Evolutionary conservation across 2,797 vertebrate species (phyloP).

Genomic region (Poecilia gillii): DNA sequence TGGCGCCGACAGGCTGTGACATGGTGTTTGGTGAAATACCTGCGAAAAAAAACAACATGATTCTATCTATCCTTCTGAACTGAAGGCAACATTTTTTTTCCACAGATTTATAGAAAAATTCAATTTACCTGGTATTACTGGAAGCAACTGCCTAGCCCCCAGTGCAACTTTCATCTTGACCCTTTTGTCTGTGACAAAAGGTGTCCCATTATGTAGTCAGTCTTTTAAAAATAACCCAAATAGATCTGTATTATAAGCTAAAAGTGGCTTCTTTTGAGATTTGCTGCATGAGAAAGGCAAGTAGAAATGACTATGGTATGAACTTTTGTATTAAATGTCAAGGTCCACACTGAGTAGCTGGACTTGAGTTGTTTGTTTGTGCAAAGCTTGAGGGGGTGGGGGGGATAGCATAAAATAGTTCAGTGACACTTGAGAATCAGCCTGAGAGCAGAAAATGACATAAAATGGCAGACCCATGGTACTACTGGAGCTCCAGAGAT

Average conservation of each 20-base stretch:
- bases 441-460: neutral
- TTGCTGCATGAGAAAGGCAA: neutral
- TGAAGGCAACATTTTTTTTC: neutral
- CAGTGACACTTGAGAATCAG: neutral
- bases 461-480: neutral
- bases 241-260: neutral
- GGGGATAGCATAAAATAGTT: neutral
- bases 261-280: neutral
- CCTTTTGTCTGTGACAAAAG: conserved; percentile 15
- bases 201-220: neutral
- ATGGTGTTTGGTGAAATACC: neutral
- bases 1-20: neutral
- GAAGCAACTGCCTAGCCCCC: neutral
- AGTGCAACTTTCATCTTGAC: neutral
- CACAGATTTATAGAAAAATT: conserved; percentile 11
- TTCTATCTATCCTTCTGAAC: conserved; percentile 5
- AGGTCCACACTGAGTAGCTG: conserved; percentile 10
- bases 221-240: neutral
- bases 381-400: neutral
- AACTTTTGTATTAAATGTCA: conserved; percentile 30
- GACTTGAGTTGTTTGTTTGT: conserved; percentile 6
- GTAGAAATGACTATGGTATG: neutral
- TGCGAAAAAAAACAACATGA: neutral
- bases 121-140: neutral
- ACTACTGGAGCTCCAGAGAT: neutral